Conservation (phyloP, 2,113 vertebrate genomes). For the Theristicus caerulescens region DNA sequence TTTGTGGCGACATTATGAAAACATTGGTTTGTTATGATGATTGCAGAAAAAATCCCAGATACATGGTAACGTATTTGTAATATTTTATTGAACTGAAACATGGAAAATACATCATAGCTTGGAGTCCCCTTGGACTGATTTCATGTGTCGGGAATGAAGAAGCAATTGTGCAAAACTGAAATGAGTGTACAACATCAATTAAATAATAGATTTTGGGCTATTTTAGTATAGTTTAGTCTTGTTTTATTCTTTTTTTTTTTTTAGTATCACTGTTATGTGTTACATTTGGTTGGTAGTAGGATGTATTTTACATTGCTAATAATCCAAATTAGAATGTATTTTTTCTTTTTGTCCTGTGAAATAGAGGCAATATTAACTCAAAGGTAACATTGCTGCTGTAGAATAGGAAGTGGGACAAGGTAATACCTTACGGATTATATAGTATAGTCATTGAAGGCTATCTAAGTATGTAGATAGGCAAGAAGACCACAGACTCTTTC, state of each 20-base stretch:
- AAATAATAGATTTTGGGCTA: not conserved
- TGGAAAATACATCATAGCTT: constrained; percentile 21
- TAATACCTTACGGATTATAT: not conserved
- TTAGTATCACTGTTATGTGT: not conserved
- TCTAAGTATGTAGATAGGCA: not conserved
- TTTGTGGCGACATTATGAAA: constrained; percentile 38
- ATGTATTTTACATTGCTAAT: not conserved
- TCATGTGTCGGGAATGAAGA: constrained; percentile 14
- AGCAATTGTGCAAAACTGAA: constrained; percentile 13
- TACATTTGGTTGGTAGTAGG: not conserved
- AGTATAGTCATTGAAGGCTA: not conserved
- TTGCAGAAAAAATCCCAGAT: constrained; percentile 40
- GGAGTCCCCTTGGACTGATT: constrained; percentile 38
- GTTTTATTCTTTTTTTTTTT: not conserved
- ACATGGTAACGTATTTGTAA: constrained; percentile 38
- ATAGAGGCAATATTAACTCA: not conserved
- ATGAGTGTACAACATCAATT: not conserved
- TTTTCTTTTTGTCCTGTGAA: not conserved
- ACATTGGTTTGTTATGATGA: constrained; percentile 26
- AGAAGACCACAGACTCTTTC: not conserved
- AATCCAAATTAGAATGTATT: not conserved
- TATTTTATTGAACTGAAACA: constrained; percentile 38
- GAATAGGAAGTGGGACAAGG: not conserved
- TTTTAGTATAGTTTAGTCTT: not conserved
- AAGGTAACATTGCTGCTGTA: not conserved